A percentile compares a stretch with the other conserved stretches of the same genome.
Conservation (phyloP, 35 echinoderm and acorn worm genomes). For the Heliocidaris tuberculata region DNA sequence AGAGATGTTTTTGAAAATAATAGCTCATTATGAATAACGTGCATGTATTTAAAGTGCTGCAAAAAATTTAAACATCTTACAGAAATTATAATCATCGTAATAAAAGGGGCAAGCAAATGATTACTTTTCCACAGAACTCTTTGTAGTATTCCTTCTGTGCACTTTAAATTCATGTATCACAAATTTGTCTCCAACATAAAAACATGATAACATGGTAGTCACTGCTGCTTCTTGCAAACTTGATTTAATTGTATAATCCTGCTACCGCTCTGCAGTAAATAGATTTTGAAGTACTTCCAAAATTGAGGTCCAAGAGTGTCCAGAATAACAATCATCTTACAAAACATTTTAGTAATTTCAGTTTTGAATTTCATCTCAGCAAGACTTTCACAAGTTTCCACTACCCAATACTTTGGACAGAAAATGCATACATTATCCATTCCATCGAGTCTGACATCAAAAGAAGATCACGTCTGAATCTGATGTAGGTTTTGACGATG, state of each 20-base stretch:
- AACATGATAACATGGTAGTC: background rate
- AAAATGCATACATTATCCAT: background rate
- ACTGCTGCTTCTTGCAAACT: background rate
- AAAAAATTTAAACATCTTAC: too few species aligned
- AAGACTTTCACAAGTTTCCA: background rate
- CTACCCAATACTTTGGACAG: background rate
- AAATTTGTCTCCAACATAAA: background rate
- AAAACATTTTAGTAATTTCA: background rate
- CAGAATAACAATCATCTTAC: background rate
- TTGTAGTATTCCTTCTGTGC: too few species aligned
- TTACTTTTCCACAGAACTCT: too few species aligned
- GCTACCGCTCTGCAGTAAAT: background rate
- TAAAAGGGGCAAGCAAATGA: too few species aligned
- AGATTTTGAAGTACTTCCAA: background rate
- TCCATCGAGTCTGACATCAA: background rate
- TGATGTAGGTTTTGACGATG: constrained; percentile 46
- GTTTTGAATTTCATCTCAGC: background rate
- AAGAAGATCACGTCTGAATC: constrained; percentile 44
- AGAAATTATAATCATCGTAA: too few species aligned
- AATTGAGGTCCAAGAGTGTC: background rate
- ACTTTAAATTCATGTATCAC: background rate
- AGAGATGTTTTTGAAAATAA: too few species aligned
- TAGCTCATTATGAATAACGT: too few species aligned
- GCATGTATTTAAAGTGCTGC: too few species aligned
- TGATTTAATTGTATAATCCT: background rate